Evolutionary conservation across 2,888 invertebrate genomes (phyloP), one percentile per base, ranked within the genome.

Genomic region (Andrena praecox): DNA sequence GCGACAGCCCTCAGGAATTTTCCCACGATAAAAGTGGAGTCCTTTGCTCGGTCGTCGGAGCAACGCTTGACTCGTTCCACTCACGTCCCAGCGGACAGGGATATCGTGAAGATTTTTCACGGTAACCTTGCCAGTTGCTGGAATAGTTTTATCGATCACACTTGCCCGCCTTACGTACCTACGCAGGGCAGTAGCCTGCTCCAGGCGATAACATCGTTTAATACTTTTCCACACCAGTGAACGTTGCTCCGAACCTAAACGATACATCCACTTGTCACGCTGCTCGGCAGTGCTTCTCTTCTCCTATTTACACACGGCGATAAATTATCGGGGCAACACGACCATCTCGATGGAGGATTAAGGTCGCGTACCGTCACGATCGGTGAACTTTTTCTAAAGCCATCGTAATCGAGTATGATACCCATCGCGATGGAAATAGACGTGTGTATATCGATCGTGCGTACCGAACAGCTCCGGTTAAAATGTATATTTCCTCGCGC

Each of bases 371-470:
- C 60, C 54, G 86, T 74, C 76, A 84, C 85, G 85, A 86, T 77
- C 84, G 82, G 85, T 72, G 80, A 87, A 87, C 78, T 85, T 80
- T 42, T 81, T 77, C 64, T 78, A 80, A 87, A 82, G 81, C 81
- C 66, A 71, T 64, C 70, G 78, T 76, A 80, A 90, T 89, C 77
- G 81, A 79, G 74, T 81, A 85, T 82, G 82, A 77, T 76, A 82
- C 74, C 78, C 67, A 56, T 6, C 20, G 31, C 10, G 82, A 80
- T 84, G 70, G 84, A 89, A 90, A 90, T 90, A 90, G 86, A 82
- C 64, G 82, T 70, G 50, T 76, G 84, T 69, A 31, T 77, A 90
- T 90, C 87, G 90, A 90, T 90, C 87, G 80, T 71, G 50, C 67
- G 78, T 80, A 64, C 24, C 62, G 52, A 72, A 77, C 66, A 77